Evolutionary conservation across 1,140 invertebrate genomes (phyloP), one percentile per base, ranked within the genome.

Genomic region (Drosophila dunni): DNA sequence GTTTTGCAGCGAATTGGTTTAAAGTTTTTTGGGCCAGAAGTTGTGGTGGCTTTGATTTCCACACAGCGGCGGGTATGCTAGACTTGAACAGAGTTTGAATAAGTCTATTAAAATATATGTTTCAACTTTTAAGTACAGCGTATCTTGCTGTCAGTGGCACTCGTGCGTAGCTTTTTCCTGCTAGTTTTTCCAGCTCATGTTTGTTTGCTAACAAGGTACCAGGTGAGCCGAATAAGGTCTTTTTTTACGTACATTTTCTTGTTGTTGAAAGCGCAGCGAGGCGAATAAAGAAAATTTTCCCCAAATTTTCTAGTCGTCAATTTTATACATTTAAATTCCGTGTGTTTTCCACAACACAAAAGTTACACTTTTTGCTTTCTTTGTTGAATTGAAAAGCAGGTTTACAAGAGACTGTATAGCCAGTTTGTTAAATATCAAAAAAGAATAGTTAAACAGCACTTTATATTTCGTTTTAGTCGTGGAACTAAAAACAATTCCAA

Each of bases 251-350:
- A 33, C n/a, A 1, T 15, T 46, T 13, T 15, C 17, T 61, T 75
- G 45, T 62, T 63, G 57, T 64, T 64, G 34, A 34, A 38, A 34
- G 29, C 10, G 45, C 57, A 63, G 34, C 65, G 57, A 74, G 58
- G 36, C 57, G 50, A 56, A 34, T 17, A 54, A 34, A 48, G 58
- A 33, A 81, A 77, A 63, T 58, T 81, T 71, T 78, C 65, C 42
- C 54, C 50, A 63, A 58, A 33, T 63, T 50, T 11, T 9, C 1
- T 33, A 20, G 44, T 42, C 53, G 42, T 53, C 29, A 64, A 17
- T 68, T 68, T 63, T 63, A 17, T 15, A 70, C 71, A 82, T 82
- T 82, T 75, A 75, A 79, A 82, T 83, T 83, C 74, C 64, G 48
- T 75, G 61, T 75, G 75, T 64, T 78, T 75, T 62, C 44, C 51